These are phyloP conservation scores for Neoitamus cyanurus DNA, from an alignment of 2,888 invertebrate species.

Conservation along the genomic window DNA sequence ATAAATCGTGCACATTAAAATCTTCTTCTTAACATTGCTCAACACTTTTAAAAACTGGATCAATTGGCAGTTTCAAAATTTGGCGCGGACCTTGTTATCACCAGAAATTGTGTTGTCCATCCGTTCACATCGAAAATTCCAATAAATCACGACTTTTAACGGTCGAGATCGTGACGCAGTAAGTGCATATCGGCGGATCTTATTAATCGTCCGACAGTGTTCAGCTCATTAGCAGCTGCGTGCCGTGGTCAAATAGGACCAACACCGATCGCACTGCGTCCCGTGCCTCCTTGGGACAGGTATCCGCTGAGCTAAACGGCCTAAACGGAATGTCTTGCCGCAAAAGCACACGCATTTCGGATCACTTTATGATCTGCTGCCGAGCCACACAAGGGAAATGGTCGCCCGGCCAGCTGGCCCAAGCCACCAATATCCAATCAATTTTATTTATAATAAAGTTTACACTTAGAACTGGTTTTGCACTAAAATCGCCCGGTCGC, in stretches of 20 bases:
- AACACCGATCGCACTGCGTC: not conserved
- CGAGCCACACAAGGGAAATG: not conserved
- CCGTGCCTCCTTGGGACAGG: not conserved
- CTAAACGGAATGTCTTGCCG: not conserved
- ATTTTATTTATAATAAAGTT: constrained; percentile 37
- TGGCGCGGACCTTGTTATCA: not conserved
- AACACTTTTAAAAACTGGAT: not conserved
- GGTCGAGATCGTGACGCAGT: not conserved
- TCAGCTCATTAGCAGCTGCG: not conserved
- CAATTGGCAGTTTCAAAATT: not conserved
- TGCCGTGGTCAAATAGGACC: not conserved
- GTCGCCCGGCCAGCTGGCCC: not conserved
- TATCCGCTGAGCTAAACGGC: not conserved
- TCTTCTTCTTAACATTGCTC: not conserved
- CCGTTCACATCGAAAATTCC: not conserved
- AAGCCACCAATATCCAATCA: constrained; percentile 11
- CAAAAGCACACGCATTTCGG: not conserved
- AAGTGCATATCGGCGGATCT: not conserved
- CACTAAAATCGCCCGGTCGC: not conserved
- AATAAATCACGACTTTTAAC: not conserved
- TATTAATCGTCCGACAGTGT: not conserved
- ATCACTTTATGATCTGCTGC: not conserved
- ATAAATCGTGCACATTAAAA: not conserved
- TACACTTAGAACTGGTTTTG: constrained; percentile 29
- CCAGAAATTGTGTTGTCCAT: not conserved